Conservation (phyloP, 2,888 invertebrate genomes). For the Patella ulyssiponensis region DNA sequence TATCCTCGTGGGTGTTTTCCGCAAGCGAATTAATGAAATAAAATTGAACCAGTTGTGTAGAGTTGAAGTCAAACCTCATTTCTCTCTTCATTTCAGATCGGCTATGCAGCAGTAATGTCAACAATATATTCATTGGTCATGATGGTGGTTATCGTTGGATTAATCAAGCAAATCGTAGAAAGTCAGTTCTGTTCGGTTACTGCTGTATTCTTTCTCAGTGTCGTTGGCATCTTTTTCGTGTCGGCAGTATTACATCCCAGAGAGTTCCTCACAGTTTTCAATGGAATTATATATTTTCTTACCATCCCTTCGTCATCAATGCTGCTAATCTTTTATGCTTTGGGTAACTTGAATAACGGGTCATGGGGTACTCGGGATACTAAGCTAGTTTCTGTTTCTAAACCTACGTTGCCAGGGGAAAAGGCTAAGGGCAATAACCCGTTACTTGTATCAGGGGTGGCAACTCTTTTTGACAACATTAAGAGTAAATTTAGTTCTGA, state of each 20-base stretch:
- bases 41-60: too few species aligned
- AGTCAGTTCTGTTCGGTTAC: constrained; percentile 93
- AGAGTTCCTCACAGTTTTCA: constrained; percentile 76
- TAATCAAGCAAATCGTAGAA: constrained; percentile 94
- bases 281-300: constrained; percentile 84
- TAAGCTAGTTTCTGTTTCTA: background rate
- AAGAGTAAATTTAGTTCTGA: constrained; percentile 38
- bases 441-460: background rate
- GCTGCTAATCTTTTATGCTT: constrained; percentile 88
- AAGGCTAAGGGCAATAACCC: background rate
- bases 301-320: constrained; percentile 95
- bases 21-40: too few species aligned
- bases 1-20: too few species aligned
- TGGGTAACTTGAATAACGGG: constrained; percentile 92
- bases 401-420: background rate
- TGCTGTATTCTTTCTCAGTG: constrained; percentile 96
- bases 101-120: constrained; percentile 93
- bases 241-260: constrained; percentile 97
- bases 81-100: constrained; percentile 76
- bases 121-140: constrained; percentile 95
- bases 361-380: constrained; percentile 93
- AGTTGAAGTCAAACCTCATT: too few species aligned
- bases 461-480: background rate
- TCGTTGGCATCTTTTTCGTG: constrained; percentile 91
- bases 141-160: constrained; percentile 99